Evolutionary conservation across 2,113 vertebrate species (phyloP).

Genomic region (Ursus arctos): DNA sequence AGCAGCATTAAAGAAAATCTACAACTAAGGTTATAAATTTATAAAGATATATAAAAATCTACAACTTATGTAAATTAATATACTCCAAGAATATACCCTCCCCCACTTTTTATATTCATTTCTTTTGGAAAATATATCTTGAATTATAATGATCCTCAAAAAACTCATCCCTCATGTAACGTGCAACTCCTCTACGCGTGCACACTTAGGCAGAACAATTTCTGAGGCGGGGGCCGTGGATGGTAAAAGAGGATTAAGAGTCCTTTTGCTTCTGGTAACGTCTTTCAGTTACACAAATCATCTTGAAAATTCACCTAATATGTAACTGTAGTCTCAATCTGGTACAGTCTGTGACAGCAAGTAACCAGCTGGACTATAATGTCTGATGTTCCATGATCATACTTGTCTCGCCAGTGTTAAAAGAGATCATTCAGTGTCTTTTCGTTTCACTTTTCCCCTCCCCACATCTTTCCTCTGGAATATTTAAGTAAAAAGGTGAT

Average conservation of each 20-base stretch:
- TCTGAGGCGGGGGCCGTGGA: neutral
- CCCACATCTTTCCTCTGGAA: constrained; percentile 41
- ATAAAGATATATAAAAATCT: neutral
- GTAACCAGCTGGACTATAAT: neutral
- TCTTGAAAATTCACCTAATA: neutral
- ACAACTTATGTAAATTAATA: neutral
- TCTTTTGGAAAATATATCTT: neutral
- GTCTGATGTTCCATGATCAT: neutral
- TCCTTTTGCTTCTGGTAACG: neutral
- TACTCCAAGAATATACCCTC: neutral
- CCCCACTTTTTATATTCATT: neutral
- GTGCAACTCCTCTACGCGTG: neutral
- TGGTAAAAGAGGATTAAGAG: neutral
- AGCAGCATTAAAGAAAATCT: neutral
- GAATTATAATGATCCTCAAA: neutral
- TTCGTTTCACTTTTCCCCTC: neutral
- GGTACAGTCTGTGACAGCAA: neutral
- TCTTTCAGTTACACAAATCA: neutral
- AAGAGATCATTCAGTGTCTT: neutral
- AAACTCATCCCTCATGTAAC: neutral
- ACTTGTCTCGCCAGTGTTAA: neutral
- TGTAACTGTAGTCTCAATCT: neutral
- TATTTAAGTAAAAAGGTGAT: neutral
- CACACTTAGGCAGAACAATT: neutral
- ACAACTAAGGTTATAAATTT: neutral